A percentile compares a stretch with the other conserved stretches of the same genome.
These are phyloP conservation scores for Hemicordylus capensis DNA, from an alignment of 2,113 vertebrate species.

Conservation along the genomic window DNA sequence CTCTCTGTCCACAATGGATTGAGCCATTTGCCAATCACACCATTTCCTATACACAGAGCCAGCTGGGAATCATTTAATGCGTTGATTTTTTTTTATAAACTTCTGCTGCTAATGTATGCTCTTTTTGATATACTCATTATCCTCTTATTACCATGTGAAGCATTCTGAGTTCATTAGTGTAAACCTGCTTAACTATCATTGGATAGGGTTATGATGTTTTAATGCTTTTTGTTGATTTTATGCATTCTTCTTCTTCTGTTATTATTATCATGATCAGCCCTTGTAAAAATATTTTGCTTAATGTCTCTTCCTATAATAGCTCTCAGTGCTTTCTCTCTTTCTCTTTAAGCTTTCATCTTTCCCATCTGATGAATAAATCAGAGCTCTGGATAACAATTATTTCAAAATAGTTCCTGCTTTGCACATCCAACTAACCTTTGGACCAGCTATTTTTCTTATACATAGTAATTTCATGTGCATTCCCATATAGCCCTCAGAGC, in stretches of 20 bases:
- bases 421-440: slow-evolving; percentile 19
- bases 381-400: neutral
- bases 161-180: slow-evolving; percentile 28
- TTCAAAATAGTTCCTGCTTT: slow-evolving; percentile 9
- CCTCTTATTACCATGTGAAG: slow-evolving; percentile 48
- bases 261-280: neutral
- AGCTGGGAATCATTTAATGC: slow-evolving; percentile 50
- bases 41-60: neutral
- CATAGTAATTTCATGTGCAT: neutral
- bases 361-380: slow-evolving; percentile 36
- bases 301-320: neutral
- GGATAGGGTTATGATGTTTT: slow-evolving; percentile 43
- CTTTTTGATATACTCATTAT: slow-evolving; percentile 48
- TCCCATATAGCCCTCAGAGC: neutral
- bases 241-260: slow-evolving; percentile 41
- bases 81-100: slow-evolving; percentile 38
- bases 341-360: slow-evolving; percentile 33
- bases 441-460: neutral
- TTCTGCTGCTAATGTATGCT: slow-evolving; percentile 49
- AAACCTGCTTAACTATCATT: slow-evolving; percentile 18
- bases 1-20: neutral
- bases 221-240: slow-evolving; percentile 56
- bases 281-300: neutral
- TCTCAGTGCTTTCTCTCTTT: neutral
- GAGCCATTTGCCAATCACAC: slow-evolving; percentile 13